phyloP scores from a whole-genome alignment of 2,113 vertebrate genomes.

The Phalacrocorax brasilianus region DNA sequence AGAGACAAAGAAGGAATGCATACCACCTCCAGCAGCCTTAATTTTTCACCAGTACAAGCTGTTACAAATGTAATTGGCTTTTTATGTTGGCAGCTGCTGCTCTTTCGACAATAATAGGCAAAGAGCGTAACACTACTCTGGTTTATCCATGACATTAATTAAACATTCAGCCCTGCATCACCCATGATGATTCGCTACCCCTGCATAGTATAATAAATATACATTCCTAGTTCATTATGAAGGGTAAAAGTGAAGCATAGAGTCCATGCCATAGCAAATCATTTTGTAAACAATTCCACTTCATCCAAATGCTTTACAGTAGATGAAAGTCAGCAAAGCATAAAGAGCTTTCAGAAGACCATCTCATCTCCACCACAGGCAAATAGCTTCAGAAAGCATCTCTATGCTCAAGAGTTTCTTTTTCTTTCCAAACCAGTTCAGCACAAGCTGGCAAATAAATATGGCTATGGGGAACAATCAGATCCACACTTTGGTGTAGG shows the following conservation, averaged over 20 bases:
- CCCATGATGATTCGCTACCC: not conserved
- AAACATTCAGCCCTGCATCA: slow-evolving; percentile 20
- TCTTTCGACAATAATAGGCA: slow-evolving; percentile 23
- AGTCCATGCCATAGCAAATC: not conserved
- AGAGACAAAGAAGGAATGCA: not conserved
- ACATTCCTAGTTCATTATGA: not conserved
- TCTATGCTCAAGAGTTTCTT: not conserved
- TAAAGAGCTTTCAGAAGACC: not conserved
- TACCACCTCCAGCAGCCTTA: not conserved
- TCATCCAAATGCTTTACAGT: not conserved
- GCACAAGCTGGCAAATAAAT: not conserved
- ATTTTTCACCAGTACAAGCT: slow-evolving; percentile 16
- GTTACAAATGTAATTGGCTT: slow-evolving; percentile 28
- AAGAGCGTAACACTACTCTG: not conserved
- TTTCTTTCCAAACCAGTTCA: not conserved
- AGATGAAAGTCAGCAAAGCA: not conserved
- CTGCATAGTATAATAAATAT: slow-evolving; percentile 1
- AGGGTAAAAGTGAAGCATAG: slow-evolving; percentile 19
- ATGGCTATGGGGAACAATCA: not conserved
- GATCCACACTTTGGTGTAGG: rapidly evolving
- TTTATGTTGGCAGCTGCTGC: slow-evolving; percentile 29
- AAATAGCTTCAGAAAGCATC: not conserved
- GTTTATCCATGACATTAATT: slow-evolving; percentile 41
- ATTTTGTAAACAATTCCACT: slow-evolving; percentile 2
- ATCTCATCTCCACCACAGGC: not conserved